Evolutionary conservation across 2,113 vertebrate species (phyloP), one percentile per base, ranked within the genome.

Genomic region (Reinhardtius hippoglossoides): DNA sequence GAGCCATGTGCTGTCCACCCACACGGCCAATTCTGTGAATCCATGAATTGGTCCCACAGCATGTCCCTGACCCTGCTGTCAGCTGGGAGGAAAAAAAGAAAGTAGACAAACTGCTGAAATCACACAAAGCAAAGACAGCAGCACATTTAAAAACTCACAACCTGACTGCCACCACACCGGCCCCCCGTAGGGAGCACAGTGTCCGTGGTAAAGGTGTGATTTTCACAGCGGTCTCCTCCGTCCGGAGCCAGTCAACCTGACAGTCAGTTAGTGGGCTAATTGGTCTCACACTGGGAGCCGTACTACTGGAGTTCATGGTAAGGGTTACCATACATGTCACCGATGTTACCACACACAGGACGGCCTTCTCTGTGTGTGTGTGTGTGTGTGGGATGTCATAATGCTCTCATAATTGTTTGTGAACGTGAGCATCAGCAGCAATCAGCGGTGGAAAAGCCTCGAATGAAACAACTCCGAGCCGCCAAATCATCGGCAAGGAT

Each of bases 191-290:
- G 75, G 86, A 86, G 86, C 73, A 60, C 67, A 54, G 83, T 86
- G 78, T 79, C 75, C 31, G 71, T 71, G 78, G 79, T 75, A 84
- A 83, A 91, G 84, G 87, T 91, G 87, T 81, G 87, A 89, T 91
- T 91, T 90, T 91, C 87, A 69, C 89, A 87, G 90, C 80, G 1
- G 87, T 61, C 65, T 67, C 61, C 68, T 80, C 72, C 50, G 83
- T 76, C 83, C 79, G 46, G 65, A 72, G 75, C 84, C 82, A 84
- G 82, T 52, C 60, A 8, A 78, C 72, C 89, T 87, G 87, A 83
- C 90, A 88, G 88, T 79, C 77, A 37, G 74, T 85, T 82, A 78
- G 76, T 85, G 82, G 73, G 76, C 85, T 93, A 92, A 93, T 92
- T 92, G 91, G 87, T 72, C 87, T 89, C 92, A 86, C 70, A 69